Evolutionary conservation across 2,113 vertebrate genomes (phyloP).

Genomic region (Ictalurus furcatus): DNA sequence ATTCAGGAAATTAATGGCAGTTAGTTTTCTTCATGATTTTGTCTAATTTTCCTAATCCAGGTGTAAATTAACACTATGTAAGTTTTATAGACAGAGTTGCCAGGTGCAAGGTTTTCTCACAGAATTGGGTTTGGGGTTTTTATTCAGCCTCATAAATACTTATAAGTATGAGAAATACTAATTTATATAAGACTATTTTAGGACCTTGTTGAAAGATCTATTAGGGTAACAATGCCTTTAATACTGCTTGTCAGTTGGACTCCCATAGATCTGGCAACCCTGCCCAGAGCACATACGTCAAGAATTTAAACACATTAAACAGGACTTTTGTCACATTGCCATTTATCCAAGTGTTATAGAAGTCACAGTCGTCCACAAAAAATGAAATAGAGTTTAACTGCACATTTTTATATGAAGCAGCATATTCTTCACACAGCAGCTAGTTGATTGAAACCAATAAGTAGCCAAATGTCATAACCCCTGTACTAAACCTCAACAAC

Average conservation of each 20-base stretch:
- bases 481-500: not conserved
- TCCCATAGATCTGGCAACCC: not conserved
- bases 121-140: not conserved
- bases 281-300: not conserved
- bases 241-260: not conserved
- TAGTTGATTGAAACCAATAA: not conserved
- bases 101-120: not conserved
- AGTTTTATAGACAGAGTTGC: not conserved
- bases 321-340: not conserved
- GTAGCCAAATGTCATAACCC: not conserved
- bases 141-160: not conserved
- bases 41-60: not conserved
- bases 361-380: not conserved
- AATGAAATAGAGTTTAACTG: conserved; percentile 1
- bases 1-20: not conserved
- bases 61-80: not conserved
- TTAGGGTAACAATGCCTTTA: not conserved
- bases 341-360: not conserved
- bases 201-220: not conserved
- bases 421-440: not conserved
- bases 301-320: not conserved
- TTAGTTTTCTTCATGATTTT: not conserved
- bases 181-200: not conserved
- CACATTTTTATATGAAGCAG: not conserved
- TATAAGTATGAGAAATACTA: not conserved